Evolutionary conservation across 2,888 invertebrate species (phyloP).

Genomic region (Pollenia griseotomentosa): DNA sequence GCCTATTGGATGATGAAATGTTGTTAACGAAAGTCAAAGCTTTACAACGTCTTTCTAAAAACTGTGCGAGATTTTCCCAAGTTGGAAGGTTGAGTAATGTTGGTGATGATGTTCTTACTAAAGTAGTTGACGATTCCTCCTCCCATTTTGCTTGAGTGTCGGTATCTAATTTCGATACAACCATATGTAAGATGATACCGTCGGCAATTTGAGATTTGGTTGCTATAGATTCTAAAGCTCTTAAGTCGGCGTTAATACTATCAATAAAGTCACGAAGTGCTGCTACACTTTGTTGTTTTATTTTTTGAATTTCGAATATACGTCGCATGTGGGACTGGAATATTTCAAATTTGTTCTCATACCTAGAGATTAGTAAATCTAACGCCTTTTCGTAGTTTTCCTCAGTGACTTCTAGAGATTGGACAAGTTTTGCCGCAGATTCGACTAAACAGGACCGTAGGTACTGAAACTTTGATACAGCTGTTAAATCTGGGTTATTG

Average conservation of each 20-base stretch:
- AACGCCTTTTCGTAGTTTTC: constrained; percentile 39
- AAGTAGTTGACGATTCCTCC: constrained; percentile 50
- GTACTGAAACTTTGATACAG: constrained; percentile 19
- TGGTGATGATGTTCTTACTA: constrained; percentile 5
- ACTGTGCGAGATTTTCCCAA: constrained; percentile 52
- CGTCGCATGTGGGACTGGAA: constrained; percentile 51
- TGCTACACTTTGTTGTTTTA: constrained; percentile 39
- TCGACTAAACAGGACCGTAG: constrained; percentile 19
- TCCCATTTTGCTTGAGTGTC: constrained; percentile 65
- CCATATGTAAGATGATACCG: constrained; percentile 57
- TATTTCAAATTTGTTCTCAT: constrained; percentile 23
- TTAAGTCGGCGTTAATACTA: constrained; percentile 51
- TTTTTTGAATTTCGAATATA: constrained; percentile 57
- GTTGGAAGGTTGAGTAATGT: constrained; percentile 23
- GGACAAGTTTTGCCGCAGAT: background rate
- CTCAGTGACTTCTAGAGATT: constrained; percentile 36
- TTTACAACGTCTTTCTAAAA: constrained; percentile 58
- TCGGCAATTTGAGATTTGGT: constrained; percentile 55
- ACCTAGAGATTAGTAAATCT: background rate
- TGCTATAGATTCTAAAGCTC: constrained; percentile 62
- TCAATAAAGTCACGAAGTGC: constrained; percentile 58
- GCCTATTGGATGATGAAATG: background rate
- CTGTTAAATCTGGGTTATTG: constrained; percentile 15
- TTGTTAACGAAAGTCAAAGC: constrained; percentile 15
- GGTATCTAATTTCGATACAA: constrained; percentile 55